Base-by-base conservation (phyloP, 2,888 invertebrate species). In the Leucophora obtusa region DNA sequence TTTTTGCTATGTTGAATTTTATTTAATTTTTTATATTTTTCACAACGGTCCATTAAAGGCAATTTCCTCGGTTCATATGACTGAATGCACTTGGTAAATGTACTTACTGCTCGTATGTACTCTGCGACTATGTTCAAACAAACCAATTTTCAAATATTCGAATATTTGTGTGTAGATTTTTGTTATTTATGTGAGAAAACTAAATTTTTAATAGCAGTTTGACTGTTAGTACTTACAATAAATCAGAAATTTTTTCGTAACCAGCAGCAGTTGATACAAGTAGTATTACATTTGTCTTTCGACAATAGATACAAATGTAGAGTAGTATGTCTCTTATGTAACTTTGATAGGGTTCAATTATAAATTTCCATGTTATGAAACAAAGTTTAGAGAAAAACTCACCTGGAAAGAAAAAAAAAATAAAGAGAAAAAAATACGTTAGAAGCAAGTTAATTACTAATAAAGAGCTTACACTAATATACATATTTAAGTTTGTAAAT, bases 11-110 rank as follows among this genome's bases (percentile, higher is more conserved):
- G 11, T 9, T 38, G 14, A 62, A 56, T 58, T 71, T 54, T 60
- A 53, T 28, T 53, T 38, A 15, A 33, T 56, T 71, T 28, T 66
- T n/a, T 59, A 38, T 38, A 38, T 38, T 38, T 38, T 38, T 60
- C 66, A 66, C 73, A 74, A 66, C 73, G 81, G 77, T 77, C 77
- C 81, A 81, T 81, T 81, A 77, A 73, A 81, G 80, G 80, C 76
- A 81, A 81, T 81, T 81, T 77, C 77, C 77, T 81, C 81, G 60
- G 60, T 77, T 81, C 54, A 43, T 66, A 73, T 70, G 73, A 43
- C 70, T 79, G 69, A 65, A 69, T 73, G 63, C 58, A 74, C 65
- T 68, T n/a, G 43, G n/a, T 47, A n/a, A n/a, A 47, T n/a, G 5
- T 14, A 47, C 43, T 11, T 11, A 38, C 38, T 38, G 11, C 8